Conservation (phyloP, 2,797 vertebrate species). For the Acanthis flammea region DNA sequence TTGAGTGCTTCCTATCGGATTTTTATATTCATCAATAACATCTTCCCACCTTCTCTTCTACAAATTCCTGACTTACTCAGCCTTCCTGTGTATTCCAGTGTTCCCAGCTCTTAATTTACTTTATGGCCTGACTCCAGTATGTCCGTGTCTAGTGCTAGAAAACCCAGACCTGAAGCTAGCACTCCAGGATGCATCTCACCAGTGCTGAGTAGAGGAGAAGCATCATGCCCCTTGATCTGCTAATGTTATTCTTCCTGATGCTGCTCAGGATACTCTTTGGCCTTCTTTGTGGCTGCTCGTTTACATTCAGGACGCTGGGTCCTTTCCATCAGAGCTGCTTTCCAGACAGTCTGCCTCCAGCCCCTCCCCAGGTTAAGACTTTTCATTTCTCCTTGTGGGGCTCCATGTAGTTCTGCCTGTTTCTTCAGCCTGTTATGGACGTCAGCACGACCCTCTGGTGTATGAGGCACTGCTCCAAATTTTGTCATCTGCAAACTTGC, state of each 20-base stretch:
- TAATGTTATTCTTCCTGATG: neutral
- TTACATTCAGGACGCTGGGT: neutral
- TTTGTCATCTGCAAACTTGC: neutral
- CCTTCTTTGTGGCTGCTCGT: neutral
- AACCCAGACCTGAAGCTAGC: neutral
- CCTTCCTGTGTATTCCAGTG: neutral
- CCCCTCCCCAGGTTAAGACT: neutral
- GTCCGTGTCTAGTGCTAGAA: neutral
- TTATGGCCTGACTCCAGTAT: neutral
- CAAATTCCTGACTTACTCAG: neutral
- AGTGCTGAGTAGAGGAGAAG: neutral
- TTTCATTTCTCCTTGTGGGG: neutral
- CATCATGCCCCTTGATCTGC: fast-evolving
- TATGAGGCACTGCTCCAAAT: neutral
- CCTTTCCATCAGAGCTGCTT: neutral
- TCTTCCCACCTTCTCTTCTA: neutral
- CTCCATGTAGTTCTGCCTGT: neutral
- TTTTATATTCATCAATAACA: neutral
- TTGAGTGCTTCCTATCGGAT: neutral
- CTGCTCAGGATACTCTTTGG: neutral
- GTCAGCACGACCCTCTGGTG: neutral
- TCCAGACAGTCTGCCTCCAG: neutral
- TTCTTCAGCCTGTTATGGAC: neutral
- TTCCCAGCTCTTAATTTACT: neutral
- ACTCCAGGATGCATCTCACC: neutral